These are phyloP conservation scores for Drosophila kokeensis DNA, from an alignment of 2,888 invertebrate genomes.

Conservation along the genomic window DNA sequence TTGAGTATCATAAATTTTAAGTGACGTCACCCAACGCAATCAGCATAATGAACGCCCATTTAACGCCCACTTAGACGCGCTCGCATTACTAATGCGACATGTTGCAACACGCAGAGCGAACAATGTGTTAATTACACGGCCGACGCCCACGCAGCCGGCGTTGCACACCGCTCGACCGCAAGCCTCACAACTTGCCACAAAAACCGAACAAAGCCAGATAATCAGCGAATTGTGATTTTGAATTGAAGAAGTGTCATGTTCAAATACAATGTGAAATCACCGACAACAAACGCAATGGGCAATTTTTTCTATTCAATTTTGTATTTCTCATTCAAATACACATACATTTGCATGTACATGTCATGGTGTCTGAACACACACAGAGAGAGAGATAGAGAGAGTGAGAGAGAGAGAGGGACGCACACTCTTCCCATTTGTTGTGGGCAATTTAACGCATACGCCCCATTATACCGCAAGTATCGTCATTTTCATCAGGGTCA, in stretches of 20 bases:
- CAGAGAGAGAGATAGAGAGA: not conserved
- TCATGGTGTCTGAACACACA: slow-evolving; percentile 49
- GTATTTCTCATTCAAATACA: slow-evolving; percentile 42
- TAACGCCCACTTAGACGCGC: slow-evolving; percentile 66
- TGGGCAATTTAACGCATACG: slow-evolving; percentile 72
- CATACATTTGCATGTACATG: slow-evolving; percentile 42
- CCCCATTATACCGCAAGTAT: slow-evolving; percentile 54
- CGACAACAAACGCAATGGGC: slow-evolving; percentile 50
- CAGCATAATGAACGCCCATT: slow-evolving; percentile 57
- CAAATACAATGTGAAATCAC: slow-evolving; percentile 37
- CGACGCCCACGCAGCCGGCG: slow-evolving; percentile 60
- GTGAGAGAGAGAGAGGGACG: not conserved
- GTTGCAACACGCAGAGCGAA: slow-evolving; percentile 46
- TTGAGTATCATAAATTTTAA: not conserved
- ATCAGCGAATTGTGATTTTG: slow-evolving; percentile 53
- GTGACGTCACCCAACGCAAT: slow-evolving; percentile 27
- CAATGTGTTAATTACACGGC: slow-evolving; percentile 76
- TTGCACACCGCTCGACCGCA: slow-evolving; percentile 8
- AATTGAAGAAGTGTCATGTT: slow-evolving; percentile 63
- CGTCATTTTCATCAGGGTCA: slow-evolving; percentile 65
- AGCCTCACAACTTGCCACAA: slow-evolving; percentile 2
- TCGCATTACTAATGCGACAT: slow-evolving; percentile 54
- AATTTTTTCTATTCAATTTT: slow-evolving; percentile 34
- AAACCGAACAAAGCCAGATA: slow-evolving; percentile 46
- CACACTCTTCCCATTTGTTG: slow-evolving; percentile 26